Conservation (phyloP, 2,888 invertebrate genomes). For the Imbricaverruca yamaguchii region DNA sequence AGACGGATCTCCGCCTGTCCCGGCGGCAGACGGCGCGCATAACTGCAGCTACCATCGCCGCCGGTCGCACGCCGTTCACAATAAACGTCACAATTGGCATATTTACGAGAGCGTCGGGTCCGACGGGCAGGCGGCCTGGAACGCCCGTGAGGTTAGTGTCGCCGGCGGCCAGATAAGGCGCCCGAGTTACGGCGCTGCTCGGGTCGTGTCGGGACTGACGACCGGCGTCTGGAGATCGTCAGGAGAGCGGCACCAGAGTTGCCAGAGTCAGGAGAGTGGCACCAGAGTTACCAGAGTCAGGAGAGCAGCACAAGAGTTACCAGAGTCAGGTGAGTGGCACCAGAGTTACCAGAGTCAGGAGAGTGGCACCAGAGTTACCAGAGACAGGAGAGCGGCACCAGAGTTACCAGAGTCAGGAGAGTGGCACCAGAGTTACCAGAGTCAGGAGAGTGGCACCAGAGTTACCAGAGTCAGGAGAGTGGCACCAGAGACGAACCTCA, state of each 20-base stretch:
- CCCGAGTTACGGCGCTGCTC: background rate
- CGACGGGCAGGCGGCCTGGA: background rate
- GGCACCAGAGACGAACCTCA: too few species aligned
- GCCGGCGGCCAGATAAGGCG: background rate
- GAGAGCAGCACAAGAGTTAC: too few species aligned
- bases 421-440: too few species aligned
- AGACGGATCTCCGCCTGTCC: background rate
- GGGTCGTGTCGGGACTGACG: background rate
- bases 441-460: too few species aligned
- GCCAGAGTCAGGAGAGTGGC: too few species aligned
- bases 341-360: too few species aligned
- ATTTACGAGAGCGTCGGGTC: background rate
- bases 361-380: too few species aligned
- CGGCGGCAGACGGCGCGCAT: background rate
- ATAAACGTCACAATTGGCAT: slow-evolving; percentile 4
- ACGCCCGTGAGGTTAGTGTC: background rate
- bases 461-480: too few species aligned
- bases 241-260: background rate
- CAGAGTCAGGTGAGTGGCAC: too few species aligned
- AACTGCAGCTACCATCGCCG: background rate
- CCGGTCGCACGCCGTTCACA: background rate
- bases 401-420: too few species aligned
- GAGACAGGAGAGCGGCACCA: too few species aligned
- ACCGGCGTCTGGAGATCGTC: background rate
- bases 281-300: too few species aligned